These are phyloP conservation scores for Hypotaenidia philippensis DNA, from an alignment of 2,797 vertebrate species.

Conservation along the genomic window DNA sequence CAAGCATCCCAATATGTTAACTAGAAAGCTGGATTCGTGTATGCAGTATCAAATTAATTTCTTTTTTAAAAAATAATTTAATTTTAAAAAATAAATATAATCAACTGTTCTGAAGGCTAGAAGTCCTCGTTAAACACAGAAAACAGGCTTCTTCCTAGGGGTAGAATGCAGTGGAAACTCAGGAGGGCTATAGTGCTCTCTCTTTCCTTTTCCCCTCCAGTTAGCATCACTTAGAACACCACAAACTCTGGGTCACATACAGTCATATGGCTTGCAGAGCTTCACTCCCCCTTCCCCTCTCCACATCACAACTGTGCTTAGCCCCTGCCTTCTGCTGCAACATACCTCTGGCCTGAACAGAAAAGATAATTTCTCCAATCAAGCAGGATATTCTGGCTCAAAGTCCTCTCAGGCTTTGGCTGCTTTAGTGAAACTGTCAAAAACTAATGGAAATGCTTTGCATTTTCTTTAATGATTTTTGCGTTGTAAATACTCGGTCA, in stretches of 20 bases:
- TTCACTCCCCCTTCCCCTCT: slow-evolving; percentile 18
- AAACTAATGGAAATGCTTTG: slow-evolving; percentile 13
- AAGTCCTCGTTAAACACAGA: not conserved
- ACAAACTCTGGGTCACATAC: slow-evolving; percentile 39
- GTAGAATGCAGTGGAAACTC: not conserved
- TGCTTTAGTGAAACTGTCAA: slow-evolving; percentile 18
- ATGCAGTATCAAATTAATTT: not conserved
- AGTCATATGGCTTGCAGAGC: slow-evolving; percentile 64
- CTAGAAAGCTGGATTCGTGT: not conserved
- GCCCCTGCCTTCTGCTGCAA: not conserved
- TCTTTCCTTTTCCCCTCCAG: slow-evolving; percentile 34
- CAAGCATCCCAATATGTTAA: slow-evolving; percentile 58
- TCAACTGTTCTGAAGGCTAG: not conserved
- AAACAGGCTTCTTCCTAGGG: not conserved
- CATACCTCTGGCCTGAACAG: not conserved
- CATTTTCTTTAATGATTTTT: not conserved
- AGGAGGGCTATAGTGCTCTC: not conserved
- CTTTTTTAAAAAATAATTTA: not conserved
- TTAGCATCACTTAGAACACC: slow-evolving; percentile 21
- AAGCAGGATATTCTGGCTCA: not conserved
- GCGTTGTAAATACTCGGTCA: slow-evolving; percentile 49
- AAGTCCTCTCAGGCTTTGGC: not conserved
- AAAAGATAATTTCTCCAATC: not conserved
- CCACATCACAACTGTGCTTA: not conserved
- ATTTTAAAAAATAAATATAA: not conserved